Conservation (phyloP, 2,113 vertebrate genomes). For the Hippocampus zosterae region DNA sequence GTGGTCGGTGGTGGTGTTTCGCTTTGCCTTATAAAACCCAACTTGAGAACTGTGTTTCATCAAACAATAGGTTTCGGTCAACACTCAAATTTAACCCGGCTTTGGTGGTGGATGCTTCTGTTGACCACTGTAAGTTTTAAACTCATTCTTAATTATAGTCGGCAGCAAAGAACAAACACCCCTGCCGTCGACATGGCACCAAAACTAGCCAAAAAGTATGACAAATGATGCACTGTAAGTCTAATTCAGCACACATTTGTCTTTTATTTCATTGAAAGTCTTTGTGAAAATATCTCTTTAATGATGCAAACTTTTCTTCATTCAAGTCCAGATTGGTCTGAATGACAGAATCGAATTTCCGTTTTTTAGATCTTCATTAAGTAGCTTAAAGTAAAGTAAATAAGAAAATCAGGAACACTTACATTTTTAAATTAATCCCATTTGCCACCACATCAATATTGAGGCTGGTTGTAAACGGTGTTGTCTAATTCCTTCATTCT, state of each 20-base stretch:
- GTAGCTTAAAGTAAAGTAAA: slow-evolving; percentile 34
- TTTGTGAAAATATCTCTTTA: slow-evolving; percentile 7
- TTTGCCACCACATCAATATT: slow-evolving; percentile 46
- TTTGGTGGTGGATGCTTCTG: neutral
- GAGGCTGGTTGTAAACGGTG: slow-evolving; percentile 36
- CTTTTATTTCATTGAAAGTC: neutral
- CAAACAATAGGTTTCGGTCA: too few relatives aligned
- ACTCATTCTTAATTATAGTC: slow-evolving; percentile 12
- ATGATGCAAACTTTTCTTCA: slow-evolving; percentile 18
- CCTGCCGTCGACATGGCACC: slow-evolving; percentile 19
- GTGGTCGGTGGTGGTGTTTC: too few relatives aligned
- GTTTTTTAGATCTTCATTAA: slow-evolving; percentile 57
- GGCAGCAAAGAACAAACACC: slow-evolving; percentile 16
- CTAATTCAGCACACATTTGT: slow-evolving; percentile 21
- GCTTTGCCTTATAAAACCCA: too few relatives aligned
- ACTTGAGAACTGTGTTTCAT: too few relatives aligned
- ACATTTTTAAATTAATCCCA: slow-evolving; percentile 19
- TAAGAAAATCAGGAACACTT: slow-evolving; percentile 41
- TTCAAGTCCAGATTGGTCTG: slow-evolving; percentile 9
- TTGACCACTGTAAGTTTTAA: slow-evolving; percentile 34
- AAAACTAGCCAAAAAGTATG: slow-evolving; percentile 4
- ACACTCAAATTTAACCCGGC: neutral
- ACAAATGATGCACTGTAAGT: slow-evolving; percentile 17
- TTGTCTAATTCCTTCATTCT: slow-evolving; percentile 39
- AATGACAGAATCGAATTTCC: slow-evolving; percentile 22